Evolutionary conservation across 1,140 invertebrate species (phyloP).

Genomic region (Euwallacea similis): DNA sequence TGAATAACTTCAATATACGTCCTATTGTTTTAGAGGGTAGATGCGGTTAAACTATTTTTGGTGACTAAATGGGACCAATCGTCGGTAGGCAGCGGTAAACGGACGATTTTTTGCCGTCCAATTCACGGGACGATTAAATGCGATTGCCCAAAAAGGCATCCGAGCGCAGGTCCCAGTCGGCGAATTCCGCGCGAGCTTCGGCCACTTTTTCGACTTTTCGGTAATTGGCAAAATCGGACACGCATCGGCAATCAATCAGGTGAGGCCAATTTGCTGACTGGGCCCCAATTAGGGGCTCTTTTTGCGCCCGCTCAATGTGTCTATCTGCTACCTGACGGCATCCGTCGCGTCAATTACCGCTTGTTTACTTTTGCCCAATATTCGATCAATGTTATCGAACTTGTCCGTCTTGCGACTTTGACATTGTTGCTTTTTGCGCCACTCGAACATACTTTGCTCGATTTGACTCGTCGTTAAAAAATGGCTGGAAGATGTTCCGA

Average conservation of each 20-base stretch:
- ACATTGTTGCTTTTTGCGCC: neutral
- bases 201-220: constrained; percentile 16
- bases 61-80: constrained; percentile 12
- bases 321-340: constrained; percentile 27
- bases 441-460: neutral
- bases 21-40: too few species aligned
- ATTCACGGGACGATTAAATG: constrained; percentile 24
- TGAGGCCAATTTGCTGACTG: constrained; percentile 23
- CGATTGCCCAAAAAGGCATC: constrained; percentile 10
- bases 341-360: constrained; percentile 26
- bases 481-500: neutral
- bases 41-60: neutral
- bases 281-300: constrained; percentile 21
- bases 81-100: constrained; percentile 3
- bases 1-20: too few species aligned
- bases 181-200: constrained; percentile 19
- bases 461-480: neutral
- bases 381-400: constrained; percentile 16
- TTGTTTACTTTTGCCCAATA: constrained; percentile 25
- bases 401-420: neutral
- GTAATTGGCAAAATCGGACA: constrained; percentile 30
- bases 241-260: constrained; percentile 25
- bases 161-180: neutral
- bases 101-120: constrained; percentile 15
- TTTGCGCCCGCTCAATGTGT: constrained; percentile 15